Evolutionary conservation across 2,113 vertebrate species (phyloP), one percentile per base, ranked within the genome.

Genomic region (Eleginops maclovinus): DNA sequence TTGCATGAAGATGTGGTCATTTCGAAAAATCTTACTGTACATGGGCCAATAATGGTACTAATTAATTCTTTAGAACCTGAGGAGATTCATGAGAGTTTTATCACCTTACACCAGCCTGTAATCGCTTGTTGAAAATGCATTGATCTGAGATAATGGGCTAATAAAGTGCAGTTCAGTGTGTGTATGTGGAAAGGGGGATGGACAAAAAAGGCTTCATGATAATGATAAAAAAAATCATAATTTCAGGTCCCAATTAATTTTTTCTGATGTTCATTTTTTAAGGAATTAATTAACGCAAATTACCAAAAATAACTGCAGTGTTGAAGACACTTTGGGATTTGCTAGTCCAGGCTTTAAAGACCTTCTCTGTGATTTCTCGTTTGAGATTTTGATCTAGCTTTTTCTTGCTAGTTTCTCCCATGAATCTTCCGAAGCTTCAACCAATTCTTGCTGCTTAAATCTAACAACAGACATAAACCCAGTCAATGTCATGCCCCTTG

Each of bases 21-120:
- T 36, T 36, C 31, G 31, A 36, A 36, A 36, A 36, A 36, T 36
- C 31, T 36, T 36, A 36, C 31, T 36, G 31, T 16, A 14, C 82
- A 77, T 0, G 72, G 72, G 21, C 64, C 79, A 81, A 88, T 86
- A 86, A 75, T 43, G 72, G 24, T 10, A 62, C 40, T 24, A 21
- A 77, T 88, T 86, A 62, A 87, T 81, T 88, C 77, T 68, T 79
- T 60, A 75, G 68, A 81, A 77, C 44, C 50, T 19, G 49, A 81
- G 58, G 36, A 77, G 75, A 89, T 77, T 89, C 50, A 80, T 74
- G 65, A 78, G 81, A 63, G 82, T 82, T 92, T 90, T 83, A 88
- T 83, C 56, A 31, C 75, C 58, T 51, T 14, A 58, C 24, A 21
- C 55, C 74, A 53, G 14, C 41, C 44, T 69, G 40, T 49, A 75